These are phyloP conservation scores for Pyrgilauda ruficollis DNA, from an alignment of 2,113 vertebrate species.

Conservation along the genomic window DNA sequence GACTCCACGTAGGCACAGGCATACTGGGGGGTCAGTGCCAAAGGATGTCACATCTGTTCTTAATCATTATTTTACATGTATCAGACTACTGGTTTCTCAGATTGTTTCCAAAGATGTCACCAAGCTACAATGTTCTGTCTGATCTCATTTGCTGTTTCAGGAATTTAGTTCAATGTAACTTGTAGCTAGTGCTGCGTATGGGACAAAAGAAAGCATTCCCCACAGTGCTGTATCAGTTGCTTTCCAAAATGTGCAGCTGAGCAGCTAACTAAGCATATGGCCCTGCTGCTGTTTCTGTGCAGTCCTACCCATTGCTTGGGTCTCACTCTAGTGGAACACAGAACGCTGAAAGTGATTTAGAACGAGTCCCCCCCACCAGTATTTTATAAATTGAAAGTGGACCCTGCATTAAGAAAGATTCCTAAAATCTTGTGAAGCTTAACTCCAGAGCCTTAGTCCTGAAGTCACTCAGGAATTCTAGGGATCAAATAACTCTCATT, in stretches of 20 bases:
- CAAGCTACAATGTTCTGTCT: background rate
- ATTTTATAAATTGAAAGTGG: background rate
- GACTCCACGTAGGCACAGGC: rapidly evolving
- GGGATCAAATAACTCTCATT: background rate
- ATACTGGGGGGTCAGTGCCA: background rate
- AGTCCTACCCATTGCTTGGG: background rate
- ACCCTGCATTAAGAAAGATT: background rate
- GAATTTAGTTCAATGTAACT: background rate
- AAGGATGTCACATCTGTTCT: background rate
- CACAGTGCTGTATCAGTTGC: background rate
- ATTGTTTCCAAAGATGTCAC: background rate
- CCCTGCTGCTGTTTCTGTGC: background rate
- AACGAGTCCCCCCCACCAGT: background rate
- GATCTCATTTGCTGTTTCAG: background rate
- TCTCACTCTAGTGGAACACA: background rate
- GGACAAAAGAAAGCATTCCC: background rate
- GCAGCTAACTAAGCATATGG: background rate
- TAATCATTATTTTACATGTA: background rate
- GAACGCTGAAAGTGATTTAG: background rate
- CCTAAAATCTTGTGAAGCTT: background rate
- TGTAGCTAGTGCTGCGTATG: background rate
- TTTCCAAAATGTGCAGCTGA: background rate
- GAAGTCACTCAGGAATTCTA: background rate
- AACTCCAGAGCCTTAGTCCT: background rate
- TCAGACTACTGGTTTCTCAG: background rate